A percentile compares a stretch with the other conserved stretches of the same genome.
Evolutionary conservation across 2,113 vertebrate genomes (phyloP).

Genomic region (Cyrtonyx montezumae): DNA sequence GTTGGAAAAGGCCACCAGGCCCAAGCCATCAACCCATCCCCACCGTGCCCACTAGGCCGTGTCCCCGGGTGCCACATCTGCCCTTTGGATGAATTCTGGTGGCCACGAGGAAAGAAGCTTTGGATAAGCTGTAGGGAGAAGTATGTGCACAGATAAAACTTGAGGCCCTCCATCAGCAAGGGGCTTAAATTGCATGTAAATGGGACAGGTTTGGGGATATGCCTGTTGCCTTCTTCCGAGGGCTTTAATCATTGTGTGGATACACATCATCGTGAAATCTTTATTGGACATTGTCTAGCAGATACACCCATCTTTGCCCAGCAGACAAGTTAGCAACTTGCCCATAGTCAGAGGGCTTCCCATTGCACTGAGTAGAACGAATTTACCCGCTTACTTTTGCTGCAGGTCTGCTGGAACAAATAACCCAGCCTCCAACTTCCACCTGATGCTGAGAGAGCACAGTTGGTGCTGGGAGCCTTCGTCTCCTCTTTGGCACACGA

Average conservation of each 20-base stretch:
- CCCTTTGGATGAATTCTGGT: rapidly evolving
- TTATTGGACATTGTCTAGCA: neutral
- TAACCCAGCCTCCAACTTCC: rapidly evolving
- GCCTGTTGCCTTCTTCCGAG: neutral
- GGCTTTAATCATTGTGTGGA: rapidly evolving
- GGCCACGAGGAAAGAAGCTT: neutral
- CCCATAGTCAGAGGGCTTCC: neutral
- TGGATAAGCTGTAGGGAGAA: neutral
- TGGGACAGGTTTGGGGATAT: rapidly evolving
- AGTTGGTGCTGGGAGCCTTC: neutral
- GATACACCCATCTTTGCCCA: neutral
- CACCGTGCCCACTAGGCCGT: too few species aligned
- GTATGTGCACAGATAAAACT: rapidly evolving
- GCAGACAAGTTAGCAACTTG: neutral
- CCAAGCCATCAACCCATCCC: too few species aligned
- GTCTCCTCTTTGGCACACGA: neutral
- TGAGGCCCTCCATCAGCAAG: rapidly evolving
- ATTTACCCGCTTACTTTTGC: neutral
- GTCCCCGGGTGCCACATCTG: too few species aligned
- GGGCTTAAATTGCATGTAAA: rapidly evolving
- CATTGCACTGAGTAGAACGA: neutral
- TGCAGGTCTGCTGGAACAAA: neutral
- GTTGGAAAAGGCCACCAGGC: too few species aligned
- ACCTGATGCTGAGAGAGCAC: neutral
- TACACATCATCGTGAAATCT: neutral